Evolutionary conservation across 2,113 vertebrate species (phyloP), one percentile per base, ranked within the genome.

Genomic region (Hippocampus mohnikei): DNA sequence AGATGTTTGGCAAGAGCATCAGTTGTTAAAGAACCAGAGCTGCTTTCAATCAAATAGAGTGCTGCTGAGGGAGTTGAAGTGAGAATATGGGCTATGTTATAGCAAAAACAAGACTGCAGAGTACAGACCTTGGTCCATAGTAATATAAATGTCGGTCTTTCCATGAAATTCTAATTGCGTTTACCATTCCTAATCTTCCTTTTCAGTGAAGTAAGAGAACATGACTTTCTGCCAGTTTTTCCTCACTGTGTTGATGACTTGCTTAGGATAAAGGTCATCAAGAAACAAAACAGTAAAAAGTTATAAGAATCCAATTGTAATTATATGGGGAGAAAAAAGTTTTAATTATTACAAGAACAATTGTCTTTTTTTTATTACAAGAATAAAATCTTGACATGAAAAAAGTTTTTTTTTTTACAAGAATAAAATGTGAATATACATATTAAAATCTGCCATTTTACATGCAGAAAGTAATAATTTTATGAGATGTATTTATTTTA

Each of bases 1-100:
- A 84, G 84, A 74, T 86, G 82, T 61, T 25, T 69, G 42, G 77
- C 77, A 82, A 80, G 66, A 80, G 70, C 42, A 67, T 75, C 74
- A 71, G 58, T 86, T 70, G 74, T 69, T 85, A 74, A 87, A 85
- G 73, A 84, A 60, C 23, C 52, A 60, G 20, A 59, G 50, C 29
- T 61, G 53, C n/a, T 69, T 55, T 50, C 52, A 85, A 74, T 81
- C 72, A 81, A 76, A 70, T 33, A 73, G 67, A 76, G 72, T 74
- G 73, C 70, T 63, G 15, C 27, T 42, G 11, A 41, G 58, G 40
- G 18, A 59, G 58, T 33, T 13, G 1, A 60, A 33, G 25, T 33
- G 15, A 20, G 27, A 60, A 60, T 37, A 20, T 29, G 8, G 27
- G 27, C 7, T 8, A 60, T 33, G 27, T 23, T 23, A 11, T 7